A percentile compares a stretch with the other conserved stretches of the same genome.
phyloP scores from a whole-genome alignment of 2,797 vertebrate genomes.

The Borostomias antarcticus region DNA sequence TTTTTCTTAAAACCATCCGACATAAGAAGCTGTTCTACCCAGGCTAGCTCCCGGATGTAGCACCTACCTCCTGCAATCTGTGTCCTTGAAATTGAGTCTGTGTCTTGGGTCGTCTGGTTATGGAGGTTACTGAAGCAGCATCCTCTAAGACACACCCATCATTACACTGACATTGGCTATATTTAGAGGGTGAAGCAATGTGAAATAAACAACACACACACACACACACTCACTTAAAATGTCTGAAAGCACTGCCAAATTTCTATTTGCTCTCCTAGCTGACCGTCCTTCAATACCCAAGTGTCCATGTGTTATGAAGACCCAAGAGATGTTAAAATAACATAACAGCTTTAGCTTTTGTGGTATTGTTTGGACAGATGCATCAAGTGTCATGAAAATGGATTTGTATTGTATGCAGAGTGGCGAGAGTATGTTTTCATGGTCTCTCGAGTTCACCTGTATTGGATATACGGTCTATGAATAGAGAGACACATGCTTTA shows the following conservation, averaged over 20 bases:
- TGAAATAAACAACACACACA: slow-evolving; percentile 50
- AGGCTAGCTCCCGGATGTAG: too few relatives aligned
- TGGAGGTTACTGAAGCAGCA: slow-evolving; percentile 68
- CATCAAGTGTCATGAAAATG: too few relatives aligned
- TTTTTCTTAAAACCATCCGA: not conserved
- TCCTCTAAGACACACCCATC: slow-evolving; percentile 71
- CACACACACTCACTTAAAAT: not conserved
- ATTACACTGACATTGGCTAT: slow-evolving; percentile 65
- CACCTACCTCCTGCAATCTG: slow-evolving; percentile 42
- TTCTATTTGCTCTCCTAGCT: not conserved
- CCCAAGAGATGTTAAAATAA: too few relatives aligned
- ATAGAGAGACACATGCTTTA: not conserved
- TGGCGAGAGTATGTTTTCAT: not conserved
- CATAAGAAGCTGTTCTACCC: too few relatives aligned
- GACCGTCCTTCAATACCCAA: not conserved
- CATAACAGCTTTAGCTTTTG: not conserved
- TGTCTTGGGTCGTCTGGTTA: slow-evolving; percentile 47
- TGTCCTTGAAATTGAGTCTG: slow-evolving; percentile 35
- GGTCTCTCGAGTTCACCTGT: not conserved
- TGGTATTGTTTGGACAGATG: not conserved
- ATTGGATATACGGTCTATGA: not conserved
- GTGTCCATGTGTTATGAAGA: not conserved
- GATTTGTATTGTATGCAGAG: not conserved
- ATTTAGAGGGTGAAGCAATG: slow-evolving; percentile 64
- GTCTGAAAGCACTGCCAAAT: not conserved